Base-by-base conservation (phyloP, 1,140 invertebrate genomes). In the Cherax destructor region DNA sequence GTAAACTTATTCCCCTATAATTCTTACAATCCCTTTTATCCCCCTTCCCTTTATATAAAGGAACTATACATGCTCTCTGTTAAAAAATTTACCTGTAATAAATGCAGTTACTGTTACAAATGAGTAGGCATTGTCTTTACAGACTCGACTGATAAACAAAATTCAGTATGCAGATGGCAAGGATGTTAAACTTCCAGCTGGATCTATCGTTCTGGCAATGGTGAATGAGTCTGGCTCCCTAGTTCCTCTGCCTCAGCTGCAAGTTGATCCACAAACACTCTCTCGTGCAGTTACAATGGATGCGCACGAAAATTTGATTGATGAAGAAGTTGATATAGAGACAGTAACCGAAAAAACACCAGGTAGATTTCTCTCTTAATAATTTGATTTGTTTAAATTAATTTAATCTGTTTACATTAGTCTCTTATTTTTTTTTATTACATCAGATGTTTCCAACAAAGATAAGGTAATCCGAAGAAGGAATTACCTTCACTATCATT, bases 321-420 rank as follows among this genome's bases (percentile, higher is more conserved):
- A 88, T 7, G 87, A 88, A 74, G 87, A 91, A 47, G 69, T 91
- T 80, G 89, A 91, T 72, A 76, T 91, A 11, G 89, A 91, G 52
- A 91, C 89, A 9, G 83, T 91, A 1, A 11, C 76, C 7, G 89
- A 91, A 49, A 86, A 80, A 69, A 85, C 89, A 50, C 89, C 89
- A 91, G 89, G 89, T 91, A 65, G 61, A 18, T 11, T 18, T 10
- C 18, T 21, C 18, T 18, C 5, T 21, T 13, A 13, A 21, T 18
- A 65, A 6, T 18, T 65, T 65, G 61, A 21, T 21, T 65, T 56
- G 52, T 56, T 56, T 56, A 13, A 56, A 13, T 56, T 56, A 56
- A 6, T 56, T 10, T 56, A 56, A 56, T 3, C 52, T 56, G 9
- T 13, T 56, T 56, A 1, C 13, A 56, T 13, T 56, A 13, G 5